Evolutionary conservation across 2,113 vertebrate genomes (phyloP).

Genomic region (Nesogale talazaci): DNA sequence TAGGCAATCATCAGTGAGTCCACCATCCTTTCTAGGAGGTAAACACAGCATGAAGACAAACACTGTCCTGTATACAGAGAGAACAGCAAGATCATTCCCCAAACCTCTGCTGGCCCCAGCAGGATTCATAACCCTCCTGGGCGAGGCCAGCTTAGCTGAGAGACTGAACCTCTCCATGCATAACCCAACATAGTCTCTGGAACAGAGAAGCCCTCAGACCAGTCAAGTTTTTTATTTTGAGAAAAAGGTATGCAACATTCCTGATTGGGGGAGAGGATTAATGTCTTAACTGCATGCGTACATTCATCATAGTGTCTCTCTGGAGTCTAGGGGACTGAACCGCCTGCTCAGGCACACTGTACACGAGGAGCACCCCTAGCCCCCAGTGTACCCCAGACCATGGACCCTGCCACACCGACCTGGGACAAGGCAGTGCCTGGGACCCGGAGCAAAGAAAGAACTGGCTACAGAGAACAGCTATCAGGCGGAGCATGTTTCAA

Average conservation of each 20-base stretch:
- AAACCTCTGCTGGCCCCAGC: background rate
- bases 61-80: background rate
- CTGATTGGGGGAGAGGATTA: background rate
- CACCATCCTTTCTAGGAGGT: background rate
- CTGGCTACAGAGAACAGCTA: background rate
- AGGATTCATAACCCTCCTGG: background rate
- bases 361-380: background rate
- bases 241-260: background rate
- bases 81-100: background rate
- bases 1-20: background rate
- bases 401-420: background rate
- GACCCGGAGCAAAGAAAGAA: background rate
- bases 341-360: rapidly evolving
- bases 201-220: background rate
- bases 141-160: background rate
- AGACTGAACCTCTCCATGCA: background rate
- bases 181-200: background rate
- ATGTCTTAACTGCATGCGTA: background rate
- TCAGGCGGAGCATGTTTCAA: slow-evolving; percentile 36
- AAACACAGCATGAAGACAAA: background rate
- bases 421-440: background rate
- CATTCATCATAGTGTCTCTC: background rate
- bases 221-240: background rate
- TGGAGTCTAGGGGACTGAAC: background rate
- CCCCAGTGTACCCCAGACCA: background rate